These are phyloP conservation scores for Pangasianodon gigas DNA, from an alignment of 2,113 vertebrate species.

Conservation along the genomic window DNA sequence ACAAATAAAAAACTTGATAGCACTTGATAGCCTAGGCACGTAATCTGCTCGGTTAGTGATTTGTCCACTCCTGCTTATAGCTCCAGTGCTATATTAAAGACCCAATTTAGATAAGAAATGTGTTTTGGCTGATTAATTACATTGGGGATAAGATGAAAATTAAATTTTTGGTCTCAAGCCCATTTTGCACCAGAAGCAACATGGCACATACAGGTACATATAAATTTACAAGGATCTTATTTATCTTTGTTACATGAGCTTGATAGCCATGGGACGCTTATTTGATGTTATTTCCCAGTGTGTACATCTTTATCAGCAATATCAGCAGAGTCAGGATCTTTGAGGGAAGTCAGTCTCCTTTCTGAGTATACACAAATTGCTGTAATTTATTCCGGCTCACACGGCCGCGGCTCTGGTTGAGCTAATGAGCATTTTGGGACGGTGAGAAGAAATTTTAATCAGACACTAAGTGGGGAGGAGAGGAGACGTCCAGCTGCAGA, in stretches of 20 bases:
- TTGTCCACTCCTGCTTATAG: background rate
- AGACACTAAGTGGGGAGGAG: conserved; percentile 17
- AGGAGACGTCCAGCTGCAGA: background rate
- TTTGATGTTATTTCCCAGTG: background rate
- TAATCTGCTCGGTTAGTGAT: background rate
- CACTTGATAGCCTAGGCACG: background rate
- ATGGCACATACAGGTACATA: background rate
- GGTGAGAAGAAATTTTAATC: conserved; percentile 34
- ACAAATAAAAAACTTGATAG: background rate
- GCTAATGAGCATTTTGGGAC: conserved; percentile 28
- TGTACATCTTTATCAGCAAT: background rate
- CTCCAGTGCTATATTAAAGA: background rate
- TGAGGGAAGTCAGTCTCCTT: conserved; percentile 26
- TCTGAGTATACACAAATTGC: conserved; percentile 12
- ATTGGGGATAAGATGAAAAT: background rate
- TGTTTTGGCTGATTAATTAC: background rate
- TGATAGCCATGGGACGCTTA: background rate
- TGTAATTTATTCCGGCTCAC: conserved; percentile 26
- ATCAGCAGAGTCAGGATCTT: background rate
- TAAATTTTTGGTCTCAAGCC: background rate
- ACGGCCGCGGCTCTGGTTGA: background rate
- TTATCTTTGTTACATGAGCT: background rate
- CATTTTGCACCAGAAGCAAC: background rate
- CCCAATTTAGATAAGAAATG: conserved; percentile 8
- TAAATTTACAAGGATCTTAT: background rate